Base-by-base conservation (phyloP, 2,113 vertebrate genomes). In the Clarias magur region DNA sequence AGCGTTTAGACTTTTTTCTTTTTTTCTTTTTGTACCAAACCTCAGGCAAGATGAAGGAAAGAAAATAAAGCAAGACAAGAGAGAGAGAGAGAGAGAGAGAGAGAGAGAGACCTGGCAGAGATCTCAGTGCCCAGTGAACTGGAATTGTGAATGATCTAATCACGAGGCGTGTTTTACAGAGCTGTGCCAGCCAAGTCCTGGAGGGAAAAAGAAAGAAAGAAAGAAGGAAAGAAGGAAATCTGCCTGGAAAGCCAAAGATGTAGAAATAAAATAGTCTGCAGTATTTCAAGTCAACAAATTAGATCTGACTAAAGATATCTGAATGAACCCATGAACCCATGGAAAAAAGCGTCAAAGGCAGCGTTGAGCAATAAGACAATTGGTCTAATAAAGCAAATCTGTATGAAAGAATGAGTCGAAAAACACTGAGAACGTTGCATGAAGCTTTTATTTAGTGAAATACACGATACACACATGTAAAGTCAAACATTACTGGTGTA, bases 401-500 rank as follows among this genome's bases (percentile, higher is more conserved):
- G 3, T 3, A 73, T 73, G 2, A 76, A 54, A 21, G 23, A 54
- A 54, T 42, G 34, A 1, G 25, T 13, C 3, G 42, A 75, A 25
- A 3, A 25, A 48, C 0, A 53, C 19, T 25, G 12, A 25, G 25
- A 75, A 25, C 3, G 42, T 30, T 6, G 2, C 8, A 88, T 85
- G 27, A 76, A 82, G 56, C 23, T 59, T 83, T 89, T 86, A 83
- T 87, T 90, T 73, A 84, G 68, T 83, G 68, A 86, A 85, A 83
- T 70, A 42, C 63, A 59, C 27, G 54, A 85, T 70, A 48, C 42
- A 89, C 85, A 87, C 72, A 70, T 80, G 19, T 80, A 73, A 54
- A 67, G 42, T 42, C 67, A 65, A 73, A 38, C 25, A 8, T 62
- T 57, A 17, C 38, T 88, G 60, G 1, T 54, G 17, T 68, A 56